Evolutionary conservation across 1,140 invertebrate species (phyloP).

Genomic region (Hylaeus anthracinus): DNA sequence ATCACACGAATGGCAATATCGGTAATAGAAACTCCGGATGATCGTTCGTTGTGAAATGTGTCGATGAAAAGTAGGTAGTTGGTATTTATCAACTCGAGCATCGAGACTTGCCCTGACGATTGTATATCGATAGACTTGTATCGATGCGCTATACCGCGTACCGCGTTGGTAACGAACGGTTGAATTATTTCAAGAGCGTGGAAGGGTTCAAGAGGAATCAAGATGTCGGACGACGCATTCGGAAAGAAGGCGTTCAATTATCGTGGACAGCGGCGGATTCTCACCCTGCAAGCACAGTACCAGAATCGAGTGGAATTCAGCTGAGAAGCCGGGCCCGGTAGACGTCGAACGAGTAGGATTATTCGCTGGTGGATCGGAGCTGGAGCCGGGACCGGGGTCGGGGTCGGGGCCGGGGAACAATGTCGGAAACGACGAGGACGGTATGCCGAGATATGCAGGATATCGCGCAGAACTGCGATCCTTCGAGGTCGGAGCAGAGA

Average conservation of each 20-base stretch:
- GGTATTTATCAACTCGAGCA: slow-evolving; percentile 59
- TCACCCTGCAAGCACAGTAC: slow-evolving; percentile 62
- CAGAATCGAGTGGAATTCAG: slow-evolving; percentile 67
- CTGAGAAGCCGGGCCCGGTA: slow-evolving; percentile 63
- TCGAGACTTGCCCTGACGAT: slow-evolving; percentile 50
- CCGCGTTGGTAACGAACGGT: too few species aligned
- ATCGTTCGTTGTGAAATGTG: slow-evolving; percentile 63
- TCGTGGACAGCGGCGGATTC: slow-evolving; percentile 50
- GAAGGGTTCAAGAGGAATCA: too few species aligned
- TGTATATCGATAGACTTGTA: slow-evolving; percentile 50
- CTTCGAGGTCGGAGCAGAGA: slow-evolving; percentile 55
- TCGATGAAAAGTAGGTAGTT: slow-evolving; percentile 55
- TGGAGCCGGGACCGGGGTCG: slow-evolving; percentile 40
- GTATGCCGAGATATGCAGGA: slow-evolving; percentile 76
- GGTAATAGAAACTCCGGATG: slow-evolving; percentile 15
- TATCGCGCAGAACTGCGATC: slow-evolving; percentile 73
- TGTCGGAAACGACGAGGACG: slow-evolving; percentile 68
- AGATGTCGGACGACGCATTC: too few species aligned
- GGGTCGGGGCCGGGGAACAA: slow-evolving; percentile 62
- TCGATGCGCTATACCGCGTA: slow-evolving; percentile 48
- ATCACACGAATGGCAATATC: slow-evolving; percentile 36
- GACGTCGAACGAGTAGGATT: slow-evolving; percentile 68
- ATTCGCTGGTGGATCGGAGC: slow-evolving; percentile 54
- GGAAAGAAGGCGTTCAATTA: slow-evolving; percentile 48
- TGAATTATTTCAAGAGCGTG: too few species aligned